Conservation (phyloP, 2,113 vertebrate species). For the Podiceps cristatus region DNA sequence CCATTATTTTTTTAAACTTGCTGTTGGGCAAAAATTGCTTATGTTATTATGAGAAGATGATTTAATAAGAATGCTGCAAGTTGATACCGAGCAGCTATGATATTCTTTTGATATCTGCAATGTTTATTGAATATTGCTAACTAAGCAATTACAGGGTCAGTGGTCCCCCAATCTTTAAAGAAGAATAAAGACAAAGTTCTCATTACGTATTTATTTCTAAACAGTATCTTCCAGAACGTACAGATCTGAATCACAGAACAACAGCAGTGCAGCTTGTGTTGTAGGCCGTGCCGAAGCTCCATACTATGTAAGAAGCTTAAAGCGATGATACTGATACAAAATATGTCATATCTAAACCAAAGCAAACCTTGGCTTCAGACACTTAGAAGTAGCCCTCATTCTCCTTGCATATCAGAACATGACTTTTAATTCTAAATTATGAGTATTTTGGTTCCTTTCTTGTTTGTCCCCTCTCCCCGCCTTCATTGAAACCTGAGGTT, state of each 20-base stretch:
- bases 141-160: neutral
- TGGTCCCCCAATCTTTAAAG: neutral
- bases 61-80: neutral
- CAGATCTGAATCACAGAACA: neutral
- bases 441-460: neutral
- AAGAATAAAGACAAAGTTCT: neutral
- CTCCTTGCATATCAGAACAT: neutral
- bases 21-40: neutral
- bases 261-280: neutral
- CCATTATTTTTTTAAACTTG: neutral
- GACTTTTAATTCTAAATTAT: neutral
- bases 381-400: neutral
- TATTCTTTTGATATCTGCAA: neutral
- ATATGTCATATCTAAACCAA: neutral
- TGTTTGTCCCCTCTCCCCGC: accelerated
- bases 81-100: neutral
- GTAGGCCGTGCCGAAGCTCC: neutral
- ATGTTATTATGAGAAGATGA: neutral
- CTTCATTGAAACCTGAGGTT: neutral
- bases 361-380: neutral
- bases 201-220: neutral
- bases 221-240: neutral
- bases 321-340: neutral
- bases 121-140: neutral
- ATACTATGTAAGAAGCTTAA: neutral